Base-by-base conservation (phyloP, 2,113 vertebrate species). In the Callospermophilus lateralis region DNA sequence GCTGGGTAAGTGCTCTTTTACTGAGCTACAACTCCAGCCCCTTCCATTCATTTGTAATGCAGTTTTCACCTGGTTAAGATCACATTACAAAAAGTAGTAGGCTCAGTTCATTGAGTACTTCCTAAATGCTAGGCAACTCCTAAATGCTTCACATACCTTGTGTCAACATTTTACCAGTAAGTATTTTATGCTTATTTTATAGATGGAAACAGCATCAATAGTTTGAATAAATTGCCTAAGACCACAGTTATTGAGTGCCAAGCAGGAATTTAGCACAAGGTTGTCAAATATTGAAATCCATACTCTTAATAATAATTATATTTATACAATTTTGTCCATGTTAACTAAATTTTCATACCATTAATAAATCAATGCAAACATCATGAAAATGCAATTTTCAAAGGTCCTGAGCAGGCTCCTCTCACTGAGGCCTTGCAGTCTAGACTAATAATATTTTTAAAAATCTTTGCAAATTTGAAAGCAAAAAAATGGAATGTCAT, bases 341-440 rank as follows among this genome's bases (percentile, higher is more conserved):
- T 65, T 55, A 89, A 67, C 26, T 77, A 77, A 77, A 81, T 90
- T 70, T 83, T 80, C 48, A 67, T 76, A 30, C 65, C 22, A 63
- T 58, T 87, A 87, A 61, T 26, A 87, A 84, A 55, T 70, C 61
- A 93, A 4, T 91, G 78, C 10, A 91, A 85, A 55, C 22, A 93
- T 22, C 70, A 65, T 13, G 1, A 65, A 77, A 83, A 70, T 87
- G 53, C 51, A 48, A 63, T 22, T 48, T 26, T 83, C 26, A 88
- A 84, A 63, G 19, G 1, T 89, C n/a, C 63, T 70, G 30, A 84
- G 28, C 63, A 83, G 19, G 24, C 34, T 39, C 42, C 51, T 53
- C 32, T 86, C 42, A 87, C 5, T 37, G 61, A 86, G 55, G 8
- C 3, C 26, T 34, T 79, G 8, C 30, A 81, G 48, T 39, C 58